Percentiles rank a stretch among this genome's conserved stretches.
Conservation (phyloP, 1,140 invertebrate species). For the Zaprionus ornatus region DNA sequence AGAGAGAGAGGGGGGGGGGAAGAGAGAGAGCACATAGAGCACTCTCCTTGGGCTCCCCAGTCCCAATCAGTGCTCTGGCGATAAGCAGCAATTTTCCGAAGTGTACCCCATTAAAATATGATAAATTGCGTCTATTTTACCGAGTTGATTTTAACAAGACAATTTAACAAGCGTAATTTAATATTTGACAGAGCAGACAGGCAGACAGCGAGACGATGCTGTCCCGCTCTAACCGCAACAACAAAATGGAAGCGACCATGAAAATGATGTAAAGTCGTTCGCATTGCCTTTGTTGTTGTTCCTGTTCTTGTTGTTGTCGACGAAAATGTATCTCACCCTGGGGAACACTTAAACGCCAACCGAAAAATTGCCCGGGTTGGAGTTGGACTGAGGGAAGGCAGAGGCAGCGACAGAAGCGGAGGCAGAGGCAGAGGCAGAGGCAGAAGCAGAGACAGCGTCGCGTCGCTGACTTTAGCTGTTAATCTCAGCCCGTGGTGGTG, state of each 20-base stretch:
- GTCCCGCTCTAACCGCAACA: conserved; percentile 55
- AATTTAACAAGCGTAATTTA: conserved; percentile 84
- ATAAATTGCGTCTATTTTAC: conserved; percentile 83
- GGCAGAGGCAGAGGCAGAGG: background rate
- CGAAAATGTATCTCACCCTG: conserved; percentile 81
- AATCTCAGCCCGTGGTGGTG: conserved; percentile 57
- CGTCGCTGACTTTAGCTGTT: conserved; percentile 77
- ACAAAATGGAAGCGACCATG: conserved; percentile 78
- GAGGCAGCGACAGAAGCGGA: background rate
- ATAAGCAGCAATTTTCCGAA: conserved; percentile 76
- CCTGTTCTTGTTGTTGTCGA: conserved; percentile 37
- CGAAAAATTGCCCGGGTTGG: conserved; percentile 73
- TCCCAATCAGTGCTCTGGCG: conserved; percentile 38
- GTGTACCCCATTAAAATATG: conserved; percentile 83
- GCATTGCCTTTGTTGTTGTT: conserved; percentile 41
- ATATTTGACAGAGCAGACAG: conserved; percentile 78
- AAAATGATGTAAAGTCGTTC: conserved; percentile 79
- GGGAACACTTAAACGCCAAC: conserved; percentile 82
- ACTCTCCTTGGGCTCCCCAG: conserved; percentile 1
- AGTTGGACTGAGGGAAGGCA: conserved; percentile 2
- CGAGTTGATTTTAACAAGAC: conserved; percentile 83
- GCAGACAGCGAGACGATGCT: background rate
- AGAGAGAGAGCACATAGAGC: too few relatives aligned
- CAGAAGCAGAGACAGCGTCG: background rate
- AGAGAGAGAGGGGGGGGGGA: background rate